These are phyloP conservation scores for Pelodiscus sinensis DNA, from an alignment of 2,113 vertebrate genomes.

Conservation along the genomic window DNA sequence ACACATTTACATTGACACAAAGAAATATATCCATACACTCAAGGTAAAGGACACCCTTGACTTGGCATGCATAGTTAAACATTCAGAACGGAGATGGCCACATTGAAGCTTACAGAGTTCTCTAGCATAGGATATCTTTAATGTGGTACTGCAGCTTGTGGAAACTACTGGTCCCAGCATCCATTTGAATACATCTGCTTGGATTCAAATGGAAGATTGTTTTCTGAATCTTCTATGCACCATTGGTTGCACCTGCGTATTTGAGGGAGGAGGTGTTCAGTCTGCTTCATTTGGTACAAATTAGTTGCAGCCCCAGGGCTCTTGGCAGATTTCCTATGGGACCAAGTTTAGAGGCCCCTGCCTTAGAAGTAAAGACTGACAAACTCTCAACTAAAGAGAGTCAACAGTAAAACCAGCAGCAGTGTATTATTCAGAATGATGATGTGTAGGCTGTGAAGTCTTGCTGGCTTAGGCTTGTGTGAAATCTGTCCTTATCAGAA, in stretches of 20 bases:
- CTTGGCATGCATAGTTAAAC: not conserved
- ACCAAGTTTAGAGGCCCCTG: slow-evolving; percentile 27
- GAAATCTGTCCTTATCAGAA: slow-evolving; percentile 78
- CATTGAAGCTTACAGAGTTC: not conserved
- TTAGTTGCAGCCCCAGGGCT: slow-evolving; percentile 21
- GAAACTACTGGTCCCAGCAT: not conserved
- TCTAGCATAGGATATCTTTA: not conserved
- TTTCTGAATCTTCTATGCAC: not conserved
- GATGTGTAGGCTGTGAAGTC: slow-evolving; percentile 51
- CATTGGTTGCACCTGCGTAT: not conserved
- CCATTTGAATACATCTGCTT: not conserved
- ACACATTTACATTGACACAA: not conserved
- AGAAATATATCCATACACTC: not conserved
- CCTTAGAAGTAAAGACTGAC: not conserved
- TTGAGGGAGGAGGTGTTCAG: slow-evolving; percentile 27
- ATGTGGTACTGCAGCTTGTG: not conserved
- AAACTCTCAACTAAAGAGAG: slow-evolving; percentile 32
- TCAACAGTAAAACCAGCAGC: slow-evolving; percentile 36
- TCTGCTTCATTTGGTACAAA: slow-evolving; percentile 41
- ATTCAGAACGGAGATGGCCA: not conserved
- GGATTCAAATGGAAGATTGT: not conserved
- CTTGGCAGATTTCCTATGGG: slow-evolving; percentile 22
- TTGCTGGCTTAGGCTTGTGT: slow-evolving; percentile 15
- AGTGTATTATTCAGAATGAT: slow-evolving; percentile 43
- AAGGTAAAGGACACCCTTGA: not conserved